Base-by-base conservation (phyloP, 2,888 invertebrate species). In the Gastracanthus pulcherrimus region DNA sequence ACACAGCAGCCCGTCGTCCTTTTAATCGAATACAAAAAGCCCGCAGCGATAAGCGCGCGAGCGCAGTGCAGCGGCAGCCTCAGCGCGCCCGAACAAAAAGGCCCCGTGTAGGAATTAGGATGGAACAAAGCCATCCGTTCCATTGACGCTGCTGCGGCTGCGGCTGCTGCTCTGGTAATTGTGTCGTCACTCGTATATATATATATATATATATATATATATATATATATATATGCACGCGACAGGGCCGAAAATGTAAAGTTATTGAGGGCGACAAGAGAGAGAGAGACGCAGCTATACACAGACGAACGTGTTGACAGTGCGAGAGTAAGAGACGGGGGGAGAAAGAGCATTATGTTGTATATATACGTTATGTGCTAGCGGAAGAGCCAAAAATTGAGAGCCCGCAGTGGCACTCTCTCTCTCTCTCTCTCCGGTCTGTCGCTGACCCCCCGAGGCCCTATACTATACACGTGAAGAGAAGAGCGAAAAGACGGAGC, bases 381-480 rank as follows among this genome's bases (percentile, higher is more conserved):
- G 23, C 75, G 64, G 75, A 66, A 75, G 75, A 75, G 60, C 23
- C 71, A 66, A 79, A 79, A 79, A 72, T 69, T 67, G 58, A 41
- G 74, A 60, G 74, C 64, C 34, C 36, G 45, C 69, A 41, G 34
- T 66, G 34, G 55, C 23, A n/a, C 3, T 55, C 23, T 58, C n/a
- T n/a, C n/a, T n/a, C n/a, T n/a, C n/a, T n/a, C n/a, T n/a, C n/a
- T n/a, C n/a, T 23, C 19, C n/a, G 4, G 62, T 48, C 5, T 11
- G 6, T 45, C 23, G 51, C 51, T 55, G 51, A 51, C 51, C 51
- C 51, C n/a, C 51, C 19, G 51, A 23, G 51, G 51, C 7, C 26
- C 55, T 9, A n/a, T n/a, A n/a, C n/a, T 11, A 2, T 9, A 55
- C 23, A 11, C 23, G 19, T 5, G 19, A 6, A n/a, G 6, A n/a